Evolutionary conservation across 1,140 invertebrate species (phyloP).

Genomic region (Ceratina australensis): DNA sequence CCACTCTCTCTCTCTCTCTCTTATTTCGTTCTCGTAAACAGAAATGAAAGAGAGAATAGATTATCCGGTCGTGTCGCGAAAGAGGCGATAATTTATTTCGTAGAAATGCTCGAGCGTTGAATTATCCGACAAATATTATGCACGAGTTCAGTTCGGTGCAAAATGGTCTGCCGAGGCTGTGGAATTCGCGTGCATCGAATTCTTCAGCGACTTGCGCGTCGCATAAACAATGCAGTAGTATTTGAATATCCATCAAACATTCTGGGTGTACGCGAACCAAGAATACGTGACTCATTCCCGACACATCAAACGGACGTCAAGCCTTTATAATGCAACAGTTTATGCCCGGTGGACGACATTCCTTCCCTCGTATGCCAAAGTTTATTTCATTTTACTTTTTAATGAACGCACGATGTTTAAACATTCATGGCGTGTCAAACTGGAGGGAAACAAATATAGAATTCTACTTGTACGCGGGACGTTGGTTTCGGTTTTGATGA

Average conservation of each 20-base stretch:
- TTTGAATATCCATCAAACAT: slow-evolving; percentile 23
- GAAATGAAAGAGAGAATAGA: too few species aligned
- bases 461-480: too few species aligned
- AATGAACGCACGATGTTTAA: too few species aligned
- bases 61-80: too few species aligned
- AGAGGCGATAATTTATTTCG: too few species aligned
- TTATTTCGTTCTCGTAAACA: too few species aligned
- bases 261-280: not conserved
- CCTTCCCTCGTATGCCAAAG: not conserved
- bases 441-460: too few species aligned
- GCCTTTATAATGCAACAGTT: not conserved
- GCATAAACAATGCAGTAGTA: slow-evolving; percentile 2
- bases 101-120: too few species aligned
- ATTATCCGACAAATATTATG: not conserved
- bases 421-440: too few species aligned
- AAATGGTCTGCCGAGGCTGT: not conserved
- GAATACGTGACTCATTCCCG: slow-evolving; percentile 2
- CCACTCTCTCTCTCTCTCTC: too few species aligned
- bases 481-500: too few species aligned
- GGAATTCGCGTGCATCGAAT: slow-evolving; percentile 25
- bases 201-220: slow-evolving; percentile 2
- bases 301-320: slow-evolving; percentile 12
- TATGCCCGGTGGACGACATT: not conserved
- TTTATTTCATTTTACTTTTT: not conserved
- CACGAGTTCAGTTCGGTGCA: not conserved